These are phyloP conservation scores for Drosophila borealis DNA, from an alignment of 2,888 invertebrate species.

Conservation along the genomic window DNA sequence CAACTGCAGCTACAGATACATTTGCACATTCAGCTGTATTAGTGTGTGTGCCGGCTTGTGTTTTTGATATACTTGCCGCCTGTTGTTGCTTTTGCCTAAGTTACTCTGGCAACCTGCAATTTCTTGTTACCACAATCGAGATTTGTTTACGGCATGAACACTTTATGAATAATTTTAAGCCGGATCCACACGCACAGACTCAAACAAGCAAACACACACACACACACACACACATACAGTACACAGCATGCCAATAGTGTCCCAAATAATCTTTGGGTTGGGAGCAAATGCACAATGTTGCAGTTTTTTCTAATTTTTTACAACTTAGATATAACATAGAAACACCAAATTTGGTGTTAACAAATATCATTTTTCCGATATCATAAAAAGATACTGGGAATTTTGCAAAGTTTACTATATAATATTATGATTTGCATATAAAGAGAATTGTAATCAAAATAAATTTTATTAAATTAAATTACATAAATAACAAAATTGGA, in stretches of 20 bases:
- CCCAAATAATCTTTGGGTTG: background rate
- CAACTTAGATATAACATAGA: no score
- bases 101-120: constrained; percentile 20
- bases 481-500: no score
- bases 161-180: constrained; percentile 40
- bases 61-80: constrained; percentile 29
- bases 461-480: no score
- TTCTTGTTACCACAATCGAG: constrained; percentile 44
- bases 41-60: constrained; percentile 12
- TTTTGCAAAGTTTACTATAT: no score
- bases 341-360: no score
- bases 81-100: constrained; percentile 8
- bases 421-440: no score
- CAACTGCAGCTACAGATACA: constrained; percentile 12
- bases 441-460: no score
- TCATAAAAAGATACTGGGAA: no score
- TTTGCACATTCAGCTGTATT: background rate
- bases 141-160: constrained; percentile 52
- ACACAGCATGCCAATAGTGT: constrained; percentile 14
- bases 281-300: no score
- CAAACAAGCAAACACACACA: background rate
- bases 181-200: background rate
- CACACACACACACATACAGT: background rate
- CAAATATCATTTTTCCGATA: no score
- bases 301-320: background rate